phyloP scores from a whole-genome alignment of 2,888 invertebrate genomes.

The Xanthia icteritia region DNA sequence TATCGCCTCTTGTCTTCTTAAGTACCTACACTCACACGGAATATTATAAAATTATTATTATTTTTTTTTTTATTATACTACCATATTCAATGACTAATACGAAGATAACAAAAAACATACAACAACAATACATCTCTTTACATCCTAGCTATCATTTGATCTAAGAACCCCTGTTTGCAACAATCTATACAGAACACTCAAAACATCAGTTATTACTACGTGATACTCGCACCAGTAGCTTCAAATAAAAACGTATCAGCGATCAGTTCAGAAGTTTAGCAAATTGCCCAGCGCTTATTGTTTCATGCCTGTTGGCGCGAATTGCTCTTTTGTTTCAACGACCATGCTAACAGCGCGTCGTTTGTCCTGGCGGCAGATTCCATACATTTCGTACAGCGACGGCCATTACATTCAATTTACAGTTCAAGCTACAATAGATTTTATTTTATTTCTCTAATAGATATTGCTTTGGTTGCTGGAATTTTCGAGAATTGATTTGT shows the following conservation, averaged over 20 bases:
- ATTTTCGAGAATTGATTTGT: background rate
- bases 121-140: background rate
- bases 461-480: background rate
- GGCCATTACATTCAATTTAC: constrained; percentile 47
- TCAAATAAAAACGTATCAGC: constrained; percentile 42
- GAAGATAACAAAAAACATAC: background rate
- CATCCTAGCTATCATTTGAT: background rate
- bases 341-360: constrained; percentile 34
- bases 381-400: constrained; percentile 23
- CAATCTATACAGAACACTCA: background rate
- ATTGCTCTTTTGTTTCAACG: constrained; percentile 60
- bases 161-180: background rate
- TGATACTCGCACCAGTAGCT: constrained; percentile 9
- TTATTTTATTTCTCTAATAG: constrained; percentile 16
- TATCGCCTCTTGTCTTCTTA: no score
- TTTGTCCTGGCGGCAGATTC: constrained; percentile 41
- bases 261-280: constrained; percentile 44
- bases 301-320: constrained; percentile 50
- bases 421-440: constrained; percentile 18
- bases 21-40: no score
- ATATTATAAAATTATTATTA: no score
- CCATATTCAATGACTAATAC: background rate
- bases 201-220: constrained; percentile 13
- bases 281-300: constrained; percentile 52
- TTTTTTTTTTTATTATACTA: no score